A percentile compares a stretch with the other conserved stretches of the same genome.
These are phyloP conservation scores for Graptemys geographica DNA, from an alignment of 2,797 vertebrate genomes.

Conservation along the genomic window DNA sequence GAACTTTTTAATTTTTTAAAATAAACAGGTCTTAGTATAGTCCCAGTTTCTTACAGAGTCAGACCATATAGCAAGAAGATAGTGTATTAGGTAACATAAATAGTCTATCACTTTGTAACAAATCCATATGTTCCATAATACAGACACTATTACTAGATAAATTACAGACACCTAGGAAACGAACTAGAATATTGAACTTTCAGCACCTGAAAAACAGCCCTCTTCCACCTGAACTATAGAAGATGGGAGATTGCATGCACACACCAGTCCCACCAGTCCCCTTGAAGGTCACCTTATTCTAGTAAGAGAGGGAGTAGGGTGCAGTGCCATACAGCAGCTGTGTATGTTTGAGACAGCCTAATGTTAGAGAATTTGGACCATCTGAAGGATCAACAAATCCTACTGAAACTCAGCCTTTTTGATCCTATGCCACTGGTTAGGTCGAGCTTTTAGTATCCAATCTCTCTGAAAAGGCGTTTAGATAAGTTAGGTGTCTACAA, in stretches of 20 bases:
- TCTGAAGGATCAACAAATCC: neutral
- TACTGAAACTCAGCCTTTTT: neutral
- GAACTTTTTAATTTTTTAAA: neutral
- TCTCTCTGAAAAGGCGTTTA: neutral
- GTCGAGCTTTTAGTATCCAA: too few species aligned
- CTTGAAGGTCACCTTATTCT: neutral
- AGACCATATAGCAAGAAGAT: neutral
- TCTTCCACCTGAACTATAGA: neutral
- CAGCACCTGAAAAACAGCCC: neutral
- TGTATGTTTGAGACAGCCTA: neutral
- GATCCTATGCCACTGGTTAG: neutral
- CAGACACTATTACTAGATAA: neutral
- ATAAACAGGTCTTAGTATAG: neutral
- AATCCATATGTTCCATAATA: neutral
- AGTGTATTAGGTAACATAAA: too few species aligned
- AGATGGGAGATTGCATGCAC: accelerated
- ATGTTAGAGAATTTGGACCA: neutral
- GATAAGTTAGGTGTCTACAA: neutral
- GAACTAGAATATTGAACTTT: neutral
- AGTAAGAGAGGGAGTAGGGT: neutral
- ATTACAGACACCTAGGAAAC: neutral
- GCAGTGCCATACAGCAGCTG: neutral
- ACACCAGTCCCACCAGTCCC: neutral
- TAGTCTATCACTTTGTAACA: neutral
- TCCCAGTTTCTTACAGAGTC: neutral